A percentile compares a stretch with the other conserved stretches of the same genome.
Evolutionary conservation across 2,113 vertebrate species (phyloP).

Genomic region (Psammodynastes pulverulentus): DNA sequence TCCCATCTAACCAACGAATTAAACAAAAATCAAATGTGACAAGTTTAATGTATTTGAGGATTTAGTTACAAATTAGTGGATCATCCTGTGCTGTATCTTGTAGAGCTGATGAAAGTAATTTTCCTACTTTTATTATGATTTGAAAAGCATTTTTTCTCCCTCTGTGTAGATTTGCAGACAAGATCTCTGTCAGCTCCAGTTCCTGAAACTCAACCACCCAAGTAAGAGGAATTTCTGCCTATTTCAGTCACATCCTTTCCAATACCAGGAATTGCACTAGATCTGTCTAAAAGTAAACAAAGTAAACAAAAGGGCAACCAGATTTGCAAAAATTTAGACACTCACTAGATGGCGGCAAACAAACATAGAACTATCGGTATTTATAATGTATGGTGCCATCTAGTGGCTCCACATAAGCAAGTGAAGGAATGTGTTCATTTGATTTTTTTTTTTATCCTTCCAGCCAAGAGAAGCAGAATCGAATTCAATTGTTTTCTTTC

Average conservation of each 20-base stretch:
- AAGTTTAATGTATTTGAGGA: neutral
- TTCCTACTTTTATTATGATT: conserved; percentile 2
- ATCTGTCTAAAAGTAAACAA: accelerated
- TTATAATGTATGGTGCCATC: neutral
- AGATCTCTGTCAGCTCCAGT: neutral
- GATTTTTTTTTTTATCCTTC: neutral
- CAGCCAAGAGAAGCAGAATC: neutral
- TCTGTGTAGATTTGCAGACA: conserved; percentile 8
- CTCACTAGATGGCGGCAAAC: neutral
- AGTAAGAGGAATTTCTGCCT: conserved; percentile 42
- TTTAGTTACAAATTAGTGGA: neutral
- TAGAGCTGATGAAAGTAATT: conserved; percentile 9
- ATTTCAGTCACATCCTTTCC: conserved; percentile 46
- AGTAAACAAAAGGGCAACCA: neutral
- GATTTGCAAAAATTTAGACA: neutral
- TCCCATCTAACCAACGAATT: neutral
- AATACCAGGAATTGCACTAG: conserved; percentile 22
- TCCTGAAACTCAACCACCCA: conserved; percentile 28
- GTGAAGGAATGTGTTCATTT: neutral
- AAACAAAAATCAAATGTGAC: neutral
- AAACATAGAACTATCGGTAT: neutral
- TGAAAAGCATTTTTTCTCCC: conserved; percentile 40
- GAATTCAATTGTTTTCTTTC: neutral
- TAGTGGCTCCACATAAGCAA: neutral
- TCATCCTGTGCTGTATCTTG: neutral